phyloP scores from a whole-genome alignment of 2,797 vertebrate species.

The Leucoraja ocellata region DNA sequence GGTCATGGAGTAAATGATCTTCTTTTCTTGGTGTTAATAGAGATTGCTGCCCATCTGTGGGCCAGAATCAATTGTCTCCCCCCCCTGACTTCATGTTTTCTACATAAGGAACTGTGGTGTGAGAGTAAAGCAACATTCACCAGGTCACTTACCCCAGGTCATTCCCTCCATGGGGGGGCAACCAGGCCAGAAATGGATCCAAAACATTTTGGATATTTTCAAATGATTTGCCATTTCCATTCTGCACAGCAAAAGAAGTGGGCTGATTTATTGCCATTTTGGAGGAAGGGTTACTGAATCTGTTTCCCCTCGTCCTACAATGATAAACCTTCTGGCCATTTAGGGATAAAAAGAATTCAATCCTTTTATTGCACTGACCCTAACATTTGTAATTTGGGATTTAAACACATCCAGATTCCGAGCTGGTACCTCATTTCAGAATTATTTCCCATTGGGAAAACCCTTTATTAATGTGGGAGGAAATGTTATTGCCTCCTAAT shows the following conservation, averaged over 20 bases:
- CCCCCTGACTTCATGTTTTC: slow-evolving; percentile 29
- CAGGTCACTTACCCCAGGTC: neutral
- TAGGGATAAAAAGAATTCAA: neutral
- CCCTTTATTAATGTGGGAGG: neutral
- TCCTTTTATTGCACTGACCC: neutral
- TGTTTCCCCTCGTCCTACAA: neutral
- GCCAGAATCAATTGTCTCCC: neutral
- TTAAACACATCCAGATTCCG: neutral
- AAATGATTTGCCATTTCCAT: neutral
- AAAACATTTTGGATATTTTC: neutral
- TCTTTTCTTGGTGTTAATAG: slow-evolving; percentile 9
- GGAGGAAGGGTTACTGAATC: slow-evolving; percentile 11
- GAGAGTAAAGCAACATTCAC: neutral
- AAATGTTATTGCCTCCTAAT: neutral
- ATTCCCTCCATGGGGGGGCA: too few species aligned
- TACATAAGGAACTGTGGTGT: neutral
- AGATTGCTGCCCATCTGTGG: slow-evolving; percentile 24
- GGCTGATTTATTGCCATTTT: neutral
- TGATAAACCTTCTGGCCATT: neutral
- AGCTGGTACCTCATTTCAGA: neutral
- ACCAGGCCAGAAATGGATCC: neutral
- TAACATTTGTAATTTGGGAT: neutral
- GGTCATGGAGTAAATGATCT: slow-evolving; percentile 29
- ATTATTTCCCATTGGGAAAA: neutral
- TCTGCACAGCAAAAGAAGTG: neutral